phyloP scores from a whole-genome alignment of 2,797 vertebrate genomes.

The Acanthiza pusilla region DNA sequence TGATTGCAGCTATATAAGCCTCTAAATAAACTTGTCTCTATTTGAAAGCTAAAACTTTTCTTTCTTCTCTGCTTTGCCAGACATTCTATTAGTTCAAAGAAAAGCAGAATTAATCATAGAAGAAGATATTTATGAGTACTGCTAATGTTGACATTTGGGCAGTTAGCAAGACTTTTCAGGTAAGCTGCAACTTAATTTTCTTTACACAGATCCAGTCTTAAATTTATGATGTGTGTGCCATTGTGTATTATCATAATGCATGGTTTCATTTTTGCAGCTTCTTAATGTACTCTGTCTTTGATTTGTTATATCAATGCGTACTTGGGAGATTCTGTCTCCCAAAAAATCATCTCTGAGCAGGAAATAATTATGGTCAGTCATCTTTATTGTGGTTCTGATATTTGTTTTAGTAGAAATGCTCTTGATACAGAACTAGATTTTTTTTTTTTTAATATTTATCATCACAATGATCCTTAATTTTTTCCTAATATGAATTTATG shows the following conservation, averaged over 20 bases:
- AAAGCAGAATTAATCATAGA: neutral
- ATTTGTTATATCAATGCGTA: neutral
- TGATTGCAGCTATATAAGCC: neutral
- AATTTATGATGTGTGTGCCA: neutral
- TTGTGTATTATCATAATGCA: neutral
- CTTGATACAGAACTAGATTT: neutral
- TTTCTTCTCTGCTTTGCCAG: neutral
- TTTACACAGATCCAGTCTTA: neutral
- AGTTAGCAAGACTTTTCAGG: neutral
- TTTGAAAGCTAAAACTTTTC: neutral
- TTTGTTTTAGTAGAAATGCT: neutral
- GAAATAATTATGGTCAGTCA: neutral
- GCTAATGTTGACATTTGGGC: neutral
- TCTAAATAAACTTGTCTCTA: neutral
- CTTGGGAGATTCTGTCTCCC: neutral
- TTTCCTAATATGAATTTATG: neutral
- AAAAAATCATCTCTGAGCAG: neutral
- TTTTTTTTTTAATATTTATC: neutral
- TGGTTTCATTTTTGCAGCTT: neutral
- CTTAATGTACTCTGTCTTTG: neutral
- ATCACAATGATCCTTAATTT: neutral
- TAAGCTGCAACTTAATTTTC: neutral
- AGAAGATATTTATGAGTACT: neutral
- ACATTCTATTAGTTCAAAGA: neutral
- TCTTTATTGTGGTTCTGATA: neutral